Base-by-base conservation (phyloP, 2,113 vertebrate genomes). In the Ailurus styani region DNA sequence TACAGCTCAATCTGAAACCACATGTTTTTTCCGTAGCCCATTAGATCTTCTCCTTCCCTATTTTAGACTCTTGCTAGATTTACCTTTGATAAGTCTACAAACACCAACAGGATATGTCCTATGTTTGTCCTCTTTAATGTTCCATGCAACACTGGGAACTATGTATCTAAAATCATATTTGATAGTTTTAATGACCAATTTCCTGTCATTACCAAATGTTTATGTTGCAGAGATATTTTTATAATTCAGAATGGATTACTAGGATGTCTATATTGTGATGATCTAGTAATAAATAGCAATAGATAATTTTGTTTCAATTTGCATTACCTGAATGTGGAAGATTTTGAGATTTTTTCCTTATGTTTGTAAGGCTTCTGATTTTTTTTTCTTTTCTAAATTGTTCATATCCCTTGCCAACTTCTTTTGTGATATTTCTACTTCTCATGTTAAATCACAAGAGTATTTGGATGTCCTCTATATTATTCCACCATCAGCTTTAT, bases 381-480 rank as follows among this genome's bases (percentile, higher is more conserved):
- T 85, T 47, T 89, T 88, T 18, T 52, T 57, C 12, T 52, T 70
- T 6, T 86, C 31, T 54, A 64, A 96, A 83, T 94, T 84, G 15
- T 40, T 94, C 77, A 57, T 50, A 15, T 62, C 25, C 6, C 31
- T 84, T 96, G 68, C 29, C 50, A 94, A 83, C 2, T 40, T 94
- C 29, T 93, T 81, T 84, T 94, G 84, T 87, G 64, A 29, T 72
- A 70, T 40, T 70, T 94, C 45, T 83, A 62, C 21, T 96, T 93
- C 66, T 27, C 20, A n/a, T 78, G 31, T n/a, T 47, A 87, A 94
- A 73, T 94, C 50, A 18, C 37, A 57, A 14, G 20, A 42, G 34
- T 12, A 68, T 66, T 75, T 47, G 8, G 8, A 60, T 27, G 78
- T 60, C 72, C 18, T 72, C 21, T 78, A 15, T 25, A 93, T 93